Evolutionary conservation across 2,113 vertebrate species (phyloP).

Genomic region (Bujurquina vittata): DNA sequence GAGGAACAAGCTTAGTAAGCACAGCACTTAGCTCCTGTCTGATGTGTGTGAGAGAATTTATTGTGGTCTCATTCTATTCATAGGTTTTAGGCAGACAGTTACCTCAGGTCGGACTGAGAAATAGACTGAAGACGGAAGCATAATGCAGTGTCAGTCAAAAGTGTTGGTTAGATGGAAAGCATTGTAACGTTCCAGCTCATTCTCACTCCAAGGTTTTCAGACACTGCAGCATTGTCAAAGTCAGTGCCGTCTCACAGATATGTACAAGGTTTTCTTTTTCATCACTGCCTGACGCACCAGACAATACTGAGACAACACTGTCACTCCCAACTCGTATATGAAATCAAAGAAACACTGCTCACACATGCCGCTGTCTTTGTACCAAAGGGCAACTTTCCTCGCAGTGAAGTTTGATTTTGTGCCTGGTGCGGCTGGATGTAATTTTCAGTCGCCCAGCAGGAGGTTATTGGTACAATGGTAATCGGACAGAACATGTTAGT

Average conservation of each 20-base stretch:
- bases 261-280: not conserved
- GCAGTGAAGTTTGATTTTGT: slow-evolving; percentile 34
- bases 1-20: slow-evolving; percentile 67
- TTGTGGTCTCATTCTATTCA: slow-evolving; percentile 43
- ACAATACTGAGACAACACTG: not conserved
- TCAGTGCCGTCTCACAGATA: not conserved
- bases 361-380: slow-evolving; percentile 22
- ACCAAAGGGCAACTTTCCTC: slow-evolving; percentile 29
- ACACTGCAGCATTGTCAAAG: not conserved
- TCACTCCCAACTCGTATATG: not conserved
- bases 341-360: slow-evolving; percentile 36
- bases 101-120: slow-evolving; percentile 17
- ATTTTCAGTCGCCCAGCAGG: slow-evolving; percentile 60
- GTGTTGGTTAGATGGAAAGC: not conserved
- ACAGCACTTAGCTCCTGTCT: slow-evolving; percentile 41
- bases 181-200: not conserved
- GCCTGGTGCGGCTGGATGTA: slow-evolving; percentile 43
- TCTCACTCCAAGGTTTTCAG: slow-evolving; percentile 11
- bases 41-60: slow-evolving; percentile 36
- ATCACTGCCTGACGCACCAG: not conserved
- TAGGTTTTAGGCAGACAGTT: slow-evolving; percentile 24
- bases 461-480: slow-evolving; percentile 45
- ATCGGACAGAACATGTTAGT: slow-evolving; percentile 43
- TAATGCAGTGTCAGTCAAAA: slow-evolving; percentile 28
- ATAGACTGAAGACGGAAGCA: slow-evolving; percentile 8